Base-by-base conservation (phyloP, 2,888 invertebrate species). In the Physocephala rufipes region DNA sequence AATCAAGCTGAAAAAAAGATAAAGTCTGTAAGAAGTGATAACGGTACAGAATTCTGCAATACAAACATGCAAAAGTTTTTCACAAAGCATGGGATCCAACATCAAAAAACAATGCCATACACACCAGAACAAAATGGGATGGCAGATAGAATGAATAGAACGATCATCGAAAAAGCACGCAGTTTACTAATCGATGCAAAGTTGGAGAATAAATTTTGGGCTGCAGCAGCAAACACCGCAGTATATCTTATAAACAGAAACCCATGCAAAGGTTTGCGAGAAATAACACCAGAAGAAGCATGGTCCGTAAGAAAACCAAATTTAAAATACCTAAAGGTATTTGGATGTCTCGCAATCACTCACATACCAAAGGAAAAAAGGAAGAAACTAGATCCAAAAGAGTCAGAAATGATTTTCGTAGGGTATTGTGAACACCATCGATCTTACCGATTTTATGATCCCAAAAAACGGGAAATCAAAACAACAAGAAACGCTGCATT, bases 281-380 rank as follows among this genome's bases (percentile, higher is more conserved):
- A 59, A 15, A 59, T 28, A 59, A 59, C 59, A 4, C 59, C 59
- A 30, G 12, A 59, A 12, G 59, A 62, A 62, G 36, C n/a, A 16
- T 64, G 64, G 64, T 12, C 49, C 3, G 45, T 16, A 1, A 24
- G 15, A 3, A 64, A 47, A 24, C 64, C 64, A 15, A 49, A 26
- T 21, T 15, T 64, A 15, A 24, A 4, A 2, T 49, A 64, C 26
- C 15, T 64, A 3, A 45, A 47, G 16, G 26, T 64, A 1, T 64
- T 64, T 47, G 47, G 64, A 19, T 62, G 62, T 36, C 30, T 36
- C 15, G 62, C 62, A 9, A 12, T 12, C 15, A 36, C 7, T 9
- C 36, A 62, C 9, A 36, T 62, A 1, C 62, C 62, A 1, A 62
- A 62, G n/a, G 62, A 62, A n/a, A 62, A 62, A 62, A 62, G 45